Conservation (phyloP, 92 coral and sea anemone genomes). For the Pocillopora meandrina region DNA sequence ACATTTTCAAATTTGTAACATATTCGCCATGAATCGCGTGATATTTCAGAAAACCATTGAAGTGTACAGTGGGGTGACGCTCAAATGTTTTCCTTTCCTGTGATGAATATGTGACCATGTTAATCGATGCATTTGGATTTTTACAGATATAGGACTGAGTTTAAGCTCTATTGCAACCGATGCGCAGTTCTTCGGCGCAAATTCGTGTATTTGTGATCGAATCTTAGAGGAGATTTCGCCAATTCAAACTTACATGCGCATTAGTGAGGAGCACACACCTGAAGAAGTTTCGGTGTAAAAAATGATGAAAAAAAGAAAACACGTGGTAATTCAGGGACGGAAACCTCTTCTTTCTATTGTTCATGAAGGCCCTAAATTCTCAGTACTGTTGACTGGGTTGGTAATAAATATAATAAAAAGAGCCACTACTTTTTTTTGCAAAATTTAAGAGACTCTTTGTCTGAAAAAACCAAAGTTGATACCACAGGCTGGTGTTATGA, state of each 20-base stretch:
- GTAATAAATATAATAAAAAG: too few relatives aligned
- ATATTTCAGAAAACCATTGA: constrained; percentile 52
- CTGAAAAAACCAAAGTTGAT: too few relatives aligned
- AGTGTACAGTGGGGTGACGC: constrained; percentile 29
- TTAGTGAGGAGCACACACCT: constrained; percentile 21
- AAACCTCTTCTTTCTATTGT: neutral
- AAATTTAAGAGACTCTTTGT: too few relatives aligned
- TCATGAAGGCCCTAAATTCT: too few relatives aligned
- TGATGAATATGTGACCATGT: constrained; percentile 18
- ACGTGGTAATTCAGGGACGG: neutral
- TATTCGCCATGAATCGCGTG: constrained; percentile 11
- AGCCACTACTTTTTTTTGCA: too few relatives aligned
- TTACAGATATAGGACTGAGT: constrained; percentile 24
- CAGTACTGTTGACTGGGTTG: too few relatives aligned
- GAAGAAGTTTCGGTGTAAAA: neutral
- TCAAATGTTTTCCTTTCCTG: constrained; percentile 10
- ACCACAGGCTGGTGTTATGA: too few relatives aligned
- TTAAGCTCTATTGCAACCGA: neutral
- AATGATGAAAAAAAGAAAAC: neutral
- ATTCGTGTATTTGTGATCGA: neutral
- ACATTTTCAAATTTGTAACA: constrained; percentile 5
- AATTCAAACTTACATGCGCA: constrained; percentile 33
- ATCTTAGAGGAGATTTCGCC: neutral
- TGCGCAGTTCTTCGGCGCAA: neutral
- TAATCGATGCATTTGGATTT: neutral